These are phyloP conservation scores for Eptesicus fuscus DNA, from an alignment of 2,113 vertebrate species.

Conservation along the genomic window DNA sequence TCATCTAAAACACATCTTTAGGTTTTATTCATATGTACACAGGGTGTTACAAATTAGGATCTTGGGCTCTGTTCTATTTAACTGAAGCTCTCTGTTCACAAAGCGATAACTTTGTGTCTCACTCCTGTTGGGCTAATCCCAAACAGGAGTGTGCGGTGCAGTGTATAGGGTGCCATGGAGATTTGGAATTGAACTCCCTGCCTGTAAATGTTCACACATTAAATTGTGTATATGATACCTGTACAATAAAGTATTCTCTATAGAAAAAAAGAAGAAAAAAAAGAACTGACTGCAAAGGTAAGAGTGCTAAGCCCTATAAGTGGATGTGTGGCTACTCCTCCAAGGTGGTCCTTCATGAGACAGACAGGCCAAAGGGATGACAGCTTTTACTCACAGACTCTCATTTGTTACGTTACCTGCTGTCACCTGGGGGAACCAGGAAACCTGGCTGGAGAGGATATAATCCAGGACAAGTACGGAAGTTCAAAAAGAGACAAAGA, in stretches of 20 bases:
- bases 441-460: neutral
- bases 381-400: neutral
- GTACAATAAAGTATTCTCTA: conserved; percentile 87
- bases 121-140: conserved; percentile 52
- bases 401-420: neutral
- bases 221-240: conserved; percentile 83
- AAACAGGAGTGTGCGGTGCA: conserved; percentile 48
- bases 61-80: conserved; percentile 62
- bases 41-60: conserved; percentile 78
- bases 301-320: neutral
- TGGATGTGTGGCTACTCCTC: neutral
- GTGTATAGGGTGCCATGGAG: conserved; percentile 65
- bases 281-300: neutral
- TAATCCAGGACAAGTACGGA: neutral
- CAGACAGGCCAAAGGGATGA: neutral
- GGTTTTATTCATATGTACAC: conserved; percentile 76
- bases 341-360: neutral
- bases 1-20: conserved; percentile 74
- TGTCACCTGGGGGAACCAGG: neutral
- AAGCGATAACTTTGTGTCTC: conserved; percentile 75
- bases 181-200: conserved; percentile 40
- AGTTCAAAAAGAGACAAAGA: neutral
- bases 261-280: conserved; percentile 67
- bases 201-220: conserved; percentile 77
- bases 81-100: conserved; percentile 72